Evolutionary conservation across 2,797 vertebrate species (phyloP).

Genomic region (Phataginus tetradactyla): DNA sequence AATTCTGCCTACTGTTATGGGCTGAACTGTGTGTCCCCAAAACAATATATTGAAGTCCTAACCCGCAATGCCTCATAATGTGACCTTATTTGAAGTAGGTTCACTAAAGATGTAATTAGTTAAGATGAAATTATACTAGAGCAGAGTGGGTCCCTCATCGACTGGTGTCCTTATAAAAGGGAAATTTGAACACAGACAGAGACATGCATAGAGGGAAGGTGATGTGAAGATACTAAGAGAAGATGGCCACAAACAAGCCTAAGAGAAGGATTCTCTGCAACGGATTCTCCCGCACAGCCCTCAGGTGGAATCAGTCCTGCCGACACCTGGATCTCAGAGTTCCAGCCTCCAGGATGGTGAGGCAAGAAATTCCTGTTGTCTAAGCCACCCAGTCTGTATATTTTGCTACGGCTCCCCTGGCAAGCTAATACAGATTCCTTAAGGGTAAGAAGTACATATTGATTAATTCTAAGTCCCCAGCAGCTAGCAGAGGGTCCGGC

Average conservation of each 20-base stretch:
- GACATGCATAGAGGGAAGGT: not conserved
- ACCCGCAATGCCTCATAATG: not conserved
- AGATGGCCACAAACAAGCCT: no score
- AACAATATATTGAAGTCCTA: not conserved
- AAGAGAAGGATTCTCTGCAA: not conserved
- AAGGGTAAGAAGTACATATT: not conserved
- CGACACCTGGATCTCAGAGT: not conserved
- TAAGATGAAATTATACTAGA: not conserved
- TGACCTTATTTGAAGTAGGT: not conserved
- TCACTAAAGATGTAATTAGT: not conserved
- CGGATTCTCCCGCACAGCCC: not conserved
- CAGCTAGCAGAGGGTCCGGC: not conserved
- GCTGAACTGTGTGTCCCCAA: not conserved
- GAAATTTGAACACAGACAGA: not conserved
- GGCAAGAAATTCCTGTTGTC: not conserved
- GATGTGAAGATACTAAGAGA: not conserved
- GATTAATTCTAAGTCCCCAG: not conserved
- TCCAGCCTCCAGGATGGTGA: not conserved
- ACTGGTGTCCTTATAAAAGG: not conserved
- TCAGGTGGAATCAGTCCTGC: not conserved
- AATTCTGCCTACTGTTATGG: not conserved
- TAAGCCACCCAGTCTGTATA: not conserved
- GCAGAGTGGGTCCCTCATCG: not conserved
- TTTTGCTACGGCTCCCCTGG: not conserved
- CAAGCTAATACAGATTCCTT: not conserved